Percentiles rank a stretch among this genome's conserved stretches.
phyloP scores from a whole-genome alignment of 2,888 invertebrate species.

The Tromatobia lineatoria region DNA sequence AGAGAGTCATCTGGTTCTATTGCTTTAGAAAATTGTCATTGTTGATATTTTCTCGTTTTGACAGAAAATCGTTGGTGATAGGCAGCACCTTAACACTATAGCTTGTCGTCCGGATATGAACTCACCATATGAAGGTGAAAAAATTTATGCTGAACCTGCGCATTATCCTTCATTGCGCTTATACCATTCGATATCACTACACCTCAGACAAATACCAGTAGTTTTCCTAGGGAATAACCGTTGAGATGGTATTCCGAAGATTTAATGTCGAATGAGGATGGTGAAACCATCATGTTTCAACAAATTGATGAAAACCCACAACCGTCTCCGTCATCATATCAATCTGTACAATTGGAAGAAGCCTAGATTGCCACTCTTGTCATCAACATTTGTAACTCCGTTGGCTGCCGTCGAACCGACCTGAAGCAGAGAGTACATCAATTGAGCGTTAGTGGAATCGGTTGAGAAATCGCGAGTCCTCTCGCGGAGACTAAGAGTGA shows the following conservation, averaged over 20 bases:
- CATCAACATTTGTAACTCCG: conserved; percentile 1
- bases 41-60: no score
- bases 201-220: not conserved
- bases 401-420: not conserved
- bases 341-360: conserved; percentile 10
- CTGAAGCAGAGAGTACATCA: conserved; percentile 7
- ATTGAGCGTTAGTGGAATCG: conserved; percentile 4
- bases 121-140: no score
- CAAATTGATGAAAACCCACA: conserved; percentile 5
- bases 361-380: conserved; percentile 16
- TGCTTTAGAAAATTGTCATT: no score
- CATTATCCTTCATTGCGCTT: no score
- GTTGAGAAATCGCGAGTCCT: conserved; percentile 43
- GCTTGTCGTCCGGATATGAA: no score
- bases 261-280: not conserved
- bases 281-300: not conserved
- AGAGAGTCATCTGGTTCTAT: no score
- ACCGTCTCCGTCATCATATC: not conserved
- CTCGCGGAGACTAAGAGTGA: conserved; percentile 27
- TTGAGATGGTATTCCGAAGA: not conserved
- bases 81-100: no score
- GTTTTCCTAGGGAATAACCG: not conserved
- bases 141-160: no score
- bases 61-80: no score
- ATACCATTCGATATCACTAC: not conserved